phyloP scores from a whole-genome alignment of 1,140 invertebrate species.

The Cryptotermes secundus region DNA sequence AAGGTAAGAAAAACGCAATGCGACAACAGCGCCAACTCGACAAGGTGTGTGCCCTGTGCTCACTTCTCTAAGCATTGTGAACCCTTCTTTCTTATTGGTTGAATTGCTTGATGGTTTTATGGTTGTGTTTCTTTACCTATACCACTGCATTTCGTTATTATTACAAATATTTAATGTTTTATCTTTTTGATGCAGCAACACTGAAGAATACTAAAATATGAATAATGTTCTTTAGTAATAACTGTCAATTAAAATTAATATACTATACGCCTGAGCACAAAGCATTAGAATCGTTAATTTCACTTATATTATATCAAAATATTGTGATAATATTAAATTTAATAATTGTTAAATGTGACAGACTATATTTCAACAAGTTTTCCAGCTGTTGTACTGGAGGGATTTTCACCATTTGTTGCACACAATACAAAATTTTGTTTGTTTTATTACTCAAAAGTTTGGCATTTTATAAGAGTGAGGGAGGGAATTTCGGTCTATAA shows the following conservation, averaged over 20 bases:
- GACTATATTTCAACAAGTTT: too few relatives aligned
- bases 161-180: neutral
- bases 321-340: too few relatives aligned
- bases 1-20: conserved; percentile 59
- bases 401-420: too few relatives aligned
- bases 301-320: neutral
- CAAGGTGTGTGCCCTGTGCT: conserved; percentile 47
- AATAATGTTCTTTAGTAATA: neutral
- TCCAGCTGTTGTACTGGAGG: too few relatives aligned
- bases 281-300: too few relatives aligned
- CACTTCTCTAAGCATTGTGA: conserved; percentile 24
- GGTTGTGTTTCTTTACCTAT: neutral
- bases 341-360: too few relatives aligned
- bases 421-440: too few relatives aligned
- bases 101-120: neutral
- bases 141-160: neutral
- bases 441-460: too few relatives aligned
- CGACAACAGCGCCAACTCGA: conserved; percentile 49
- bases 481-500: too few relatives aligned
- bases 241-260: neutral
- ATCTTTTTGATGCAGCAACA: neutral
- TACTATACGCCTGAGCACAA: neutral
- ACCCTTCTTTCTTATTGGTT: neutral
- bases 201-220: neutral
- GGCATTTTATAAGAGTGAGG: too few relatives aligned